Percentiles rank a stretch among this genome's conserved stretches.
Conservation (phyloP, 2,113 vertebrate genomes). For the Nymphicus hollandicus region DNA sequence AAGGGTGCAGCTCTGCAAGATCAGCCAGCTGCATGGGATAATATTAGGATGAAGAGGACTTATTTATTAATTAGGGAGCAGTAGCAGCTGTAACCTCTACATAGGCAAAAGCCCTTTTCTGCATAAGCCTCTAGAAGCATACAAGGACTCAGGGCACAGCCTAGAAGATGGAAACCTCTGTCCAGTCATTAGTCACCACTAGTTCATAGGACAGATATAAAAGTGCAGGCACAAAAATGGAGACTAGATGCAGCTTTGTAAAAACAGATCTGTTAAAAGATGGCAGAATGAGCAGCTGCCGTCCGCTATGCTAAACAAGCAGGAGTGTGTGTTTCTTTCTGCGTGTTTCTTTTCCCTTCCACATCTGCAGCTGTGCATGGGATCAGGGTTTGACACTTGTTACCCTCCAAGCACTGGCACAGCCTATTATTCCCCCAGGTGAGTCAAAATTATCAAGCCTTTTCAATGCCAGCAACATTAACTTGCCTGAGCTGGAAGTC, state of each 20-base stretch:
- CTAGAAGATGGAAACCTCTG: neutral
- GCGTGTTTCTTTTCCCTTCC: rapidly evolving
- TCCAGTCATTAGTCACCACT: no score
- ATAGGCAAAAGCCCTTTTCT: neutral
- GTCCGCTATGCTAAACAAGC: rapidly evolving
- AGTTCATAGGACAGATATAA: neutral
- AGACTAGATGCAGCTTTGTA: neutral
- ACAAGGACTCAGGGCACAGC: neutral
- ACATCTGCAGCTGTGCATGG: neutral
- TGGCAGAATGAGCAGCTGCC: neutral
- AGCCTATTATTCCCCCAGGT: neutral
- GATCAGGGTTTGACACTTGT: rapidly evolving
- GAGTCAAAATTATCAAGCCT: neutral
- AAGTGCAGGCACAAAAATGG: neutral
- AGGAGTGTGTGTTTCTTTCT: neutral
- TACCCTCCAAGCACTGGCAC: neutral
- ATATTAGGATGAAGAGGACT: neutral
- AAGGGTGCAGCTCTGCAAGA: neutral
- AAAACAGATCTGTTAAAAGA: neutral
- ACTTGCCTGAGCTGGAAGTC: neutral
- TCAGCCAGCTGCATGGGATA: neutral
- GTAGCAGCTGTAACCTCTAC: neutral
- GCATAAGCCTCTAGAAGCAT: neutral
- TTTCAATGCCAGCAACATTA: neutral
- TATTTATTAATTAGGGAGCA: neutral